Conservation (phyloP, 2,113 vertebrate genomes). For the Rhabdomys dilectus region DNA sequence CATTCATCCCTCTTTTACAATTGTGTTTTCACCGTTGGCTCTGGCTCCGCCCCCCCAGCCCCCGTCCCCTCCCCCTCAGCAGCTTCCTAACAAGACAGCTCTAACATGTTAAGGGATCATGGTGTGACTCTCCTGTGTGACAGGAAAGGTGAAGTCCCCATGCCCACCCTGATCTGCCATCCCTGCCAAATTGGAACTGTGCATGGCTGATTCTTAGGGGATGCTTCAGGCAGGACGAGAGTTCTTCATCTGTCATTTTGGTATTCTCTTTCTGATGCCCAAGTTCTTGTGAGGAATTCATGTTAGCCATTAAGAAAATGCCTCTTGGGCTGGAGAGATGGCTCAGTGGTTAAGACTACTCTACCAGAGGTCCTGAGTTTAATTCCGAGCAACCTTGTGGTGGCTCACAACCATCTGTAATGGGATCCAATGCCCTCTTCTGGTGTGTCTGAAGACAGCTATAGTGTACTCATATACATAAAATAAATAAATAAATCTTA, state of each 20-base stretch:
- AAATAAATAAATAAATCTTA: too few relatives aligned
- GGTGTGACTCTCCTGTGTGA: neutral
- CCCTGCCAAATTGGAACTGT: neutral
- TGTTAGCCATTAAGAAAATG: constrained; percentile 29
- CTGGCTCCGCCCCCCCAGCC: neutral
- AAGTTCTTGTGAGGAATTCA: neutral
- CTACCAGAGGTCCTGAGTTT: too few relatives aligned
- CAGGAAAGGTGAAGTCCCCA: neutral
- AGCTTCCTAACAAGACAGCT: neutral
- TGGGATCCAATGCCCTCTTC: too few relatives aligned
- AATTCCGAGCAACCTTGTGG: too few relatives aligned
- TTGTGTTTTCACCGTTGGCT: neutral
- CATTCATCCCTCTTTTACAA: neutral
- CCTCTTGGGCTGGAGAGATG: too few relatives aligned
- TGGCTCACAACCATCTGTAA: too few relatives aligned
- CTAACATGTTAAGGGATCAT: neutral
- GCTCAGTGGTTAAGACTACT: too few relatives aligned
- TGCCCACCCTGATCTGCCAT: neutral
- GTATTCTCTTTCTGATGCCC: neutral
- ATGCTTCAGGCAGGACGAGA: neutral
- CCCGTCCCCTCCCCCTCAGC: neutral
- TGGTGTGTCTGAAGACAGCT: too few relatives aligned
- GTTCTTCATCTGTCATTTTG: neutral
- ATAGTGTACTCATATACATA: too few relatives aligned
- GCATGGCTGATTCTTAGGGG: neutral